A percentile compares a stretch with the other conserved stretches of the same genome.
Conservation (phyloP, 1,140 invertebrate species). For the Zaprionus lachaisei region DNA sequence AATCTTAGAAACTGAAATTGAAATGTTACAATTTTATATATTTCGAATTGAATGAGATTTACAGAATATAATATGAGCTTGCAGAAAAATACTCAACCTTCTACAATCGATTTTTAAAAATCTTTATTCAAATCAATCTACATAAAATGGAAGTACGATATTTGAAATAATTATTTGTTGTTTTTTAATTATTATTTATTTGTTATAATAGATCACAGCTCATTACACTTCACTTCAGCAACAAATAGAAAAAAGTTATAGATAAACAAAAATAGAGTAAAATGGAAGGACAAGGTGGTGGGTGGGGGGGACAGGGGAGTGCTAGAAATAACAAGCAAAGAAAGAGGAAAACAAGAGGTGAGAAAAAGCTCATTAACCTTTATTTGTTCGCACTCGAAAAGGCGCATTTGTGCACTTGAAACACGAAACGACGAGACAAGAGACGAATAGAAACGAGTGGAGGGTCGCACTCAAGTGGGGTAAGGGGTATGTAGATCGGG, state of each 20-base stretch:
- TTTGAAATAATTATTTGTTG: neutral
- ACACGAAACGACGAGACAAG: conserved; percentile 20
- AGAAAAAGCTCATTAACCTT: conserved; percentile 75
- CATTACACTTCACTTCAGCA: conserved; percentile 35
- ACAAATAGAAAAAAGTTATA: conserved; percentile 20
- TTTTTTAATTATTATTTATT: neutral
- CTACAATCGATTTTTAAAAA: neutral
- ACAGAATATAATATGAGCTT: neutral
- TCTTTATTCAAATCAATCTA: no score
- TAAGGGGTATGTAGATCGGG: conserved; percentile 29
- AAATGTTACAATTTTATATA: no score
- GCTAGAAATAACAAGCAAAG: conserved; percentile 6
- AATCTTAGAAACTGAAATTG: no score
- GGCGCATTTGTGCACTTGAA: conserved; percentile 53
- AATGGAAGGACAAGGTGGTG: neutral
- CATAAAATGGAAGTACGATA: no score
- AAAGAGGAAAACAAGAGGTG: conserved; percentile 27
- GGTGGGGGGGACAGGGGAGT: neutral
- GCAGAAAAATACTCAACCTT: neutral
- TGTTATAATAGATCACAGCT: conserved; percentile 5
- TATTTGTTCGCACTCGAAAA: conserved; percentile 59
- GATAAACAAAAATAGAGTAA: conserved; percentile 11
- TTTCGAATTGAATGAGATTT: no score
- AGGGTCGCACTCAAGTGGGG: conserved; percentile 14
- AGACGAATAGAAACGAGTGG: conserved; percentile 29